Evolutionary conservation across 2,888 invertebrate species (phyloP), one percentile per base, ranked within the genome.

Genomic region (Amphimallon solstitiale): DNA sequence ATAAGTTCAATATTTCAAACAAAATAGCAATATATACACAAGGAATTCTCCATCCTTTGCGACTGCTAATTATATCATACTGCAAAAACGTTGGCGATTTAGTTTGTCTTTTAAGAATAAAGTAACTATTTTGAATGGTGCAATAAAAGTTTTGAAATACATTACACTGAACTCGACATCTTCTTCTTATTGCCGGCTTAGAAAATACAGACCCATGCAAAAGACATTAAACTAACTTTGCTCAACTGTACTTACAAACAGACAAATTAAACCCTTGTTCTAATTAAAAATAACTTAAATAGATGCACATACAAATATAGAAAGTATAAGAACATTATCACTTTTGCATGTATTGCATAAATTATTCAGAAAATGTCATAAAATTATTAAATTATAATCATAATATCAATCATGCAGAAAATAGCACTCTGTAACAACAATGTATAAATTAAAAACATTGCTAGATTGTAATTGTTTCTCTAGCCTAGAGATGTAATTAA

Each of bases 221-320:
- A 17, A 45, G 45, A 17, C 19, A 45, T 45, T 45, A 45, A 45
- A 45, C 15, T 45, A 45, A 45, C 45, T 45, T 45, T 45, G 45
- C 9, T 19, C 45, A 45, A 45, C 45, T 45, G 45, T 17, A 45
- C 45, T 45, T 45, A 45, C 9, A 17, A 10, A 45, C 45, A 45
- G 45, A 45, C 45, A 17, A 45, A 45, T 45, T 17, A 17, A 45
- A 19, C 17, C 17, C 19, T 19, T 19, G 15, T 10, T 45, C 17
- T 45, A 45, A 45, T 45, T 19, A 6, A 45, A 45, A n/a, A 45
- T 10, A 45, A 45, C 45, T 45, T 45, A 15, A 17, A 14, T 12
- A 19, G 45, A 17, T 45, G 17, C 45, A 29, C 29, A 9, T 29
- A 9, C 5, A 29, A 29, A 9, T 29, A 29, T 29, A 9, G 29